A percentile compares a stretch with the other conserved stretches of the same genome.
Evolutionary conservation across 2,888 invertebrate species (phyloP).

Genomic region (Geotrupes spiniger): DNA sequence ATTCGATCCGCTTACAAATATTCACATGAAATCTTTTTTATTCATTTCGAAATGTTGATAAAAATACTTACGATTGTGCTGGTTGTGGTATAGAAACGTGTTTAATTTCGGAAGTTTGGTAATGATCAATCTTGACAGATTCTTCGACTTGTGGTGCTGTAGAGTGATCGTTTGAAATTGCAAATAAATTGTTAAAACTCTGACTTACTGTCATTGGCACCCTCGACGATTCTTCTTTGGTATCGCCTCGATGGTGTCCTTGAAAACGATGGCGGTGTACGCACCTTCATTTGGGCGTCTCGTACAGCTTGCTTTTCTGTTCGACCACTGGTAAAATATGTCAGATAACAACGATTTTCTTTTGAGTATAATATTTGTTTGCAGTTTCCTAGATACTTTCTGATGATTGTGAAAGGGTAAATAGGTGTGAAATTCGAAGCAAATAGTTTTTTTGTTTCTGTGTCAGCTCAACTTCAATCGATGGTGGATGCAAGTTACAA

Average conservation of each 20-base stretch:
- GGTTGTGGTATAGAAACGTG: conserved; percentile 58
- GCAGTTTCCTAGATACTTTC: no score
- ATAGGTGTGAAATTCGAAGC: no score
- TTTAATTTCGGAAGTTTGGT: conserved; percentile 50
- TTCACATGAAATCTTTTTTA: no score
- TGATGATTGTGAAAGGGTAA: no score
- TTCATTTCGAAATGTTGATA: no score
- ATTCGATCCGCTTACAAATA: no score
- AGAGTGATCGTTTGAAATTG: conserved; percentile 14
- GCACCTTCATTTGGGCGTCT: conserved; percentile 50
- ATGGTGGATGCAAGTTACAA: no score
- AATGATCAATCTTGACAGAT: conserved; percentile 40
- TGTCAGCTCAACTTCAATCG: no score
- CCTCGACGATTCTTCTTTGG: conserved; percentile 63
- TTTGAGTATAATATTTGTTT: not conserved
- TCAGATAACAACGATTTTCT: not conserved
- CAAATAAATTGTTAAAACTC: not conserved
- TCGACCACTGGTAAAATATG: conserved; percentile 57
- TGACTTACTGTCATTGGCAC: conserved; percentile 50
- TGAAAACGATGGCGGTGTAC: conserved; percentile 59
- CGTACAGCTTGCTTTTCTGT: conserved; percentile 60
- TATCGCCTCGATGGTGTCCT: conserved; percentile 63
- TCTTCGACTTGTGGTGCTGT: conserved; percentile 47
- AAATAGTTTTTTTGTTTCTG: no score
- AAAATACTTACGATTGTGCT: conserved; percentile 52